Evolutionary conservation across 2,888 invertebrate species (phyloP).

Genomic region (Girardia tigrina): DNA sequence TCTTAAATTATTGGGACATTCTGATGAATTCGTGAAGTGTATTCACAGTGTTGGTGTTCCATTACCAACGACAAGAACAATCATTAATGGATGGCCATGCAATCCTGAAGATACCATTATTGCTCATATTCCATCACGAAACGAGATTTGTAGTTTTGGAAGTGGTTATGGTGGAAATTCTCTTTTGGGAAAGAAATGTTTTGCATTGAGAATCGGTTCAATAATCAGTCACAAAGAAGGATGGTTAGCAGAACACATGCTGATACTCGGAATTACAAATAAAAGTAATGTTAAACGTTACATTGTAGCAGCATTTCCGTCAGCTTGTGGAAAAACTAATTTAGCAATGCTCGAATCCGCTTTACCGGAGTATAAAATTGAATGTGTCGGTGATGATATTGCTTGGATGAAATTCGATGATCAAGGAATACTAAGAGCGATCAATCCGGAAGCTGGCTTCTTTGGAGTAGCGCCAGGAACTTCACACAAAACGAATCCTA

Average conservation of each 20-base stretch:
- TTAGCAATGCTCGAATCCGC: slow-evolving; percentile 41
- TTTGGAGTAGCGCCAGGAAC: slow-evolving; percentile 41
- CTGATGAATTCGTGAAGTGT: slow-evolving; percentile 39
- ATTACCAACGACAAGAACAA: slow-evolving; percentile 36
- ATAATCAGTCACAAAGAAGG: slow-evolving; percentile 40
- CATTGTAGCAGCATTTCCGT: slow-evolving; percentile 41
- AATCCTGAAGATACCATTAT: slow-evolving; percentile 40
- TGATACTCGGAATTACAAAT: slow-evolving; percentile 41
- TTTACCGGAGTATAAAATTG: slow-evolving; percentile 40
- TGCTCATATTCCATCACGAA: slow-evolving; percentile 39
- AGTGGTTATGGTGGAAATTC: slow-evolving; percentile 42
- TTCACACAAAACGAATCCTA: slow-evolving; percentile 39
- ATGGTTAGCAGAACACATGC: slow-evolving; percentile 42
- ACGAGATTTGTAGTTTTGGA: slow-evolving; percentile 40
- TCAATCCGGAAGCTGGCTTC: slow-evolving; percentile 42
- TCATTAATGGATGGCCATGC: slow-evolving; percentile 42
- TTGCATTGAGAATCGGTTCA: slow-evolving; percentile 40
- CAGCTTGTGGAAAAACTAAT: slow-evolving; percentile 42
- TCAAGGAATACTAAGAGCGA: slow-evolving; percentile 40
- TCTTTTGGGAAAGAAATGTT: slow-evolving; percentile 42
- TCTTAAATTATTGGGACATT: slow-evolving; percentile 38
- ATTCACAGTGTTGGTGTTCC: slow-evolving; percentile 41
- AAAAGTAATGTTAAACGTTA: slow-evolving; percentile 40
- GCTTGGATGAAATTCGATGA: slow-evolving; percentile 42
- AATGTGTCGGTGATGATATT: slow-evolving; percentile 40